Percentiles rank a stretch among this genome's conserved stretches.
phyloP scores from a whole-genome alignment of 1,140 invertebrate genomes.

The Mercenaria mercenaria region DNA sequence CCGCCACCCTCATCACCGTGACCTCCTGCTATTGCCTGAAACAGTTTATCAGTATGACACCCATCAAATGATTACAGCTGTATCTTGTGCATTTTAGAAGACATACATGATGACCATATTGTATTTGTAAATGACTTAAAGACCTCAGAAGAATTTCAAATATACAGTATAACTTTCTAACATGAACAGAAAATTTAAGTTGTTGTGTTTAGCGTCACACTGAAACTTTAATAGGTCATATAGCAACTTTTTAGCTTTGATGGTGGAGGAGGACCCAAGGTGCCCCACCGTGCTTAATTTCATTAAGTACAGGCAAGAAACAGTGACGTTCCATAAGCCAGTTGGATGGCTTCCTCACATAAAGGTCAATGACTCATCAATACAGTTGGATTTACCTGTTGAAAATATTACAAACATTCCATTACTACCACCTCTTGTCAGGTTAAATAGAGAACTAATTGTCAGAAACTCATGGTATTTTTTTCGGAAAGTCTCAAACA shows the following conservation, averaged over 20 bases:
- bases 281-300: too few species aligned
- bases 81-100: background rate
- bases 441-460: background rate
- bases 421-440: background rate
- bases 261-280: too few species aligned
- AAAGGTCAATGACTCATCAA: background rate
- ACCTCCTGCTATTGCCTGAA: conserved; percentile 65
- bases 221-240: too few species aligned
- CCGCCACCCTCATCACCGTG: conserved; percentile 23
- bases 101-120: background rate
- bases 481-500: too few species aligned
- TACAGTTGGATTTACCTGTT: background rate
- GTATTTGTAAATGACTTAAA: background rate
- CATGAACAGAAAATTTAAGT: too few species aligned
- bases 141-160: background rate
- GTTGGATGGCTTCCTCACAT: too few species aligned
- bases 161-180: background rate
- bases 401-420: background rate
- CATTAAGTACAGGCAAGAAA: background rate
- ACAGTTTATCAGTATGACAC: background rate
- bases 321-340: background rate
- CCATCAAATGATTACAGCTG: background rate
- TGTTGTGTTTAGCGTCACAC: too few species aligned
- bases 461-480: background rate
- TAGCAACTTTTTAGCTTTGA: too few species aligned